Evolutionary conservation across 2,888 invertebrate genomes (phyloP), one percentile per base, ranked within the genome.

Genomic region (Meiosimyza platycephala): DNA sequence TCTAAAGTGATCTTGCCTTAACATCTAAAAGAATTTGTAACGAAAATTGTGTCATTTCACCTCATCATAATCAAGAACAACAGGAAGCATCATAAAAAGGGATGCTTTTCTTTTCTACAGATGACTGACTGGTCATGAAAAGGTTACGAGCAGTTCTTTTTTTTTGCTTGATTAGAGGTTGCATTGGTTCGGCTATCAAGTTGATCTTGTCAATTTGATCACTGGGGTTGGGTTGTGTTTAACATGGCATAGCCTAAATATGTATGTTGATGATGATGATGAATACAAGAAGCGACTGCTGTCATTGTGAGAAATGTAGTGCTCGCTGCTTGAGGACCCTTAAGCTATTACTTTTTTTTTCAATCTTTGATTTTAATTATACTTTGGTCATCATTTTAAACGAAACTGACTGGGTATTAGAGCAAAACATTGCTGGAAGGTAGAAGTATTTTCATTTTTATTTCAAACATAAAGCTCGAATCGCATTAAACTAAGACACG

Each of bases 151-250:
- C 54, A 16, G 11, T 18, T 54, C 9, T 54, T 40, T 40, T 9
- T 40, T 40, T 40, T 40, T 40, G 40, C 40, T 40, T 7, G 40
- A 40, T 40, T 40, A 40, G 40, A 40, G 40, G 9, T 40, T 40
- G 40, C 40, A 6, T 6, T 9, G 6, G 9, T 7, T 40, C 40
- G 40, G 6, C 40, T 40, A 40, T 40, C 40, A 40, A 40, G 55
- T 28, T 57, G 48, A 47, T 69, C 69, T 62, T 63, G 70, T 70
- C 70, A 63, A 48, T 70, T 70, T 70, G 63, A 70, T 70, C 54
- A 50, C 63, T 59, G 33, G 70, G 62, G 63, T 54, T 63, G 70
- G 68, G 40, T 28, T 60, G 60, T 15, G 12, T 48, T 64, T 64
- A 51, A 50, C 51, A 64, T 12, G 6, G 28, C 50, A 48, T 50